A percentile compares a stretch with the other conserved stretches of the same genome.
Evolutionary conservation across 2,797 vertebrate species (phyloP).

Genomic region (Carapus acus): DNA sequence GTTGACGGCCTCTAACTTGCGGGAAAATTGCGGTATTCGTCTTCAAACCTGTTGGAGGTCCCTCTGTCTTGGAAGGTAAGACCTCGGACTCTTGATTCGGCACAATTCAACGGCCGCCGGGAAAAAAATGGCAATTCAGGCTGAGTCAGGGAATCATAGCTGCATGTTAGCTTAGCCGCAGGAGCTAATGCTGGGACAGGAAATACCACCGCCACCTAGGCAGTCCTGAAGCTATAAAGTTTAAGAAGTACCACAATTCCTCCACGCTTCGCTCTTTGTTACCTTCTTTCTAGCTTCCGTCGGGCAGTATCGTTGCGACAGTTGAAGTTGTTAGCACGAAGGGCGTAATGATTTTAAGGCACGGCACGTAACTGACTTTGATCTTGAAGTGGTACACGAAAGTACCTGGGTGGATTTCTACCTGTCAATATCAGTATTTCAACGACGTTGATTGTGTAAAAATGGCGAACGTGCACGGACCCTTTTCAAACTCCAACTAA

Average conservation of each 20-base stretch:
- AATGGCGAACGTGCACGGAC: too few species aligned
- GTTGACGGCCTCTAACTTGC: slow-evolving; percentile 6
- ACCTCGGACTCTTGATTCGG: background rate
- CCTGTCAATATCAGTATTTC: background rate
- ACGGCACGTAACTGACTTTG: background rate
- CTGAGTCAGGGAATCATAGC: slow-evolving; percentile 17
- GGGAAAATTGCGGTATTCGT: background rate
- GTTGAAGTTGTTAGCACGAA: background rate
- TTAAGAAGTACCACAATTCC: background rate
- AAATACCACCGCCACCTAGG: slow-evolving; percentile 43
- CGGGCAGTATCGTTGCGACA: background rate
- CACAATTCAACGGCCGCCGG: background rate
- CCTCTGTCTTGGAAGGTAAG: slow-evolving; percentile 40
- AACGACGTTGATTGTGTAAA: too few species aligned
- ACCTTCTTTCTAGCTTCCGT: background rate
- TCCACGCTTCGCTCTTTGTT: background rate
- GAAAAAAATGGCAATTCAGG: too few species aligned
- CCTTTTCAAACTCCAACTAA: background rate
- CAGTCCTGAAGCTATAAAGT: background rate
- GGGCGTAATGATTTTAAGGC: background rate
- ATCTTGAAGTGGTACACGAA: background rate
- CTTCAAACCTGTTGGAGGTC: slow-evolving; percentile 4
- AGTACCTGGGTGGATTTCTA: too few species aligned
- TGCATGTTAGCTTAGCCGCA: slow-evolving; percentile 47
- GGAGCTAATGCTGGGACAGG: slow-evolving; percentile 55